phyloP scores from a whole-genome alignment of 2,113 vertebrate genomes.

The Tympanuchus pallidicinctus region DNA sequence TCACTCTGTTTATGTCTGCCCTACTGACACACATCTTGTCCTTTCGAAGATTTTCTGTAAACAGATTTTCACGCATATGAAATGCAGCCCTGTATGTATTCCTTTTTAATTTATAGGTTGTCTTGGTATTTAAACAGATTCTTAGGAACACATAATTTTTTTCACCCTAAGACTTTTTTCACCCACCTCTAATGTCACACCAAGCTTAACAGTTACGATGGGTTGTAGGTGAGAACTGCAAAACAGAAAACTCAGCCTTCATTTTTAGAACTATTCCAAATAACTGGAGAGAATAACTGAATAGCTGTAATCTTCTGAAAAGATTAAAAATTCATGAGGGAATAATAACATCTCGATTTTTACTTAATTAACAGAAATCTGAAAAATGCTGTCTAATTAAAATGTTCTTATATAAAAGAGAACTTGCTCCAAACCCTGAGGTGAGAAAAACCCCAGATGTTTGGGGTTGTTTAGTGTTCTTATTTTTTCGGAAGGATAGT shows the following conservation, averaged over 20 bases:
- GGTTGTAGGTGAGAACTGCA: background rate
- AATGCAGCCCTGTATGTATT: background rate
- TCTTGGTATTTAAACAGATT: background rate
- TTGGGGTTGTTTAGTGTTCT: background rate
- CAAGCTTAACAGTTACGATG: background rate
- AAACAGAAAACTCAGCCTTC: background rate
- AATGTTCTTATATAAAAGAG: background rate
- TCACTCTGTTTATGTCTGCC: background rate
- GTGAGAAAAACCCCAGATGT: background rate
- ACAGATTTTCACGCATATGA: background rate
- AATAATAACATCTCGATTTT: background rate
- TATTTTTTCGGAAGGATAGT: background rate
- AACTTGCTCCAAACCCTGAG: background rate
- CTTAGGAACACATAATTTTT: background rate
- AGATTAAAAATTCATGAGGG: background rate
- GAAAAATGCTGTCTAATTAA: conserved; percentile 9
- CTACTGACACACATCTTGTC: background rate
- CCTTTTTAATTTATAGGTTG: background rate
- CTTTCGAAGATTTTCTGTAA: background rate
- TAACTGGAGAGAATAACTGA: background rate
- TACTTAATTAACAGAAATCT: conserved; percentile 25
- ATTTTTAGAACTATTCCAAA: background rate
- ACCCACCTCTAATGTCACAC: background rate
- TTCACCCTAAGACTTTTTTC: background rate
- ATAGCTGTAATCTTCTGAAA: background rate